Evolutionary conservation across 2,113 vertebrate species (phyloP), one percentile per base, ranked within the genome.

Genomic region (Caretta caretta): DNA sequence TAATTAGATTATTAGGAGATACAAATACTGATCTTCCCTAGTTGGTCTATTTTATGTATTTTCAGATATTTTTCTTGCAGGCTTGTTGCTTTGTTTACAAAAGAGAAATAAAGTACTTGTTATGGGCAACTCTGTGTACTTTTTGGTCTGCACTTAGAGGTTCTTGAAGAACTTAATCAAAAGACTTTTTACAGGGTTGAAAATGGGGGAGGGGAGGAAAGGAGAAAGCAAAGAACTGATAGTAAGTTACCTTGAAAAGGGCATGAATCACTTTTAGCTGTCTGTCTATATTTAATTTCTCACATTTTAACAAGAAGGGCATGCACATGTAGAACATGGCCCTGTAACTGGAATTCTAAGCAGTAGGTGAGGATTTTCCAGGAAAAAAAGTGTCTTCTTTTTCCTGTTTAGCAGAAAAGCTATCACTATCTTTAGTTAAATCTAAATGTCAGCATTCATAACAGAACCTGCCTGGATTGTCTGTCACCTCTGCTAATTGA

Each of bases 181-280:
- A 96, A 38, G 48, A 92, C 25, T 3, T 85, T 90, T 97, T 79
- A 96, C 57, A 94, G 72, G 87, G 29, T 78, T 93, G 87, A 98
- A 97, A 76, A 25, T 48, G 91, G 81, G 87, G 96, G 25, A 4
- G 12, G 54, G 10, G 49, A 97, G 98, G 96, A 88, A 95, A 54
- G 8, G 76, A 80, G 90, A 82, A 95, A 42, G 8, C 75, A 95
- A 90, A 93, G 46, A 75, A 91, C 76, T 92, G 56, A 88, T 92
- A 93, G 85, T 94, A 96, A 96, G 96, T 97, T 97, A 97, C 78
- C 93, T 80, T 96, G 86, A 97, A 97, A 92, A 93, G 42, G 27
- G 72, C 78, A 83, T 95, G 95, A 97, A 95, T 94, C 0, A 29
- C 94, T 96, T 97, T 97, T 96, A 93, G 79, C 59, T 96, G 11